Conservation (phyloP, 2,113 vertebrate species). For the Lampris megalopsis region DNA sequence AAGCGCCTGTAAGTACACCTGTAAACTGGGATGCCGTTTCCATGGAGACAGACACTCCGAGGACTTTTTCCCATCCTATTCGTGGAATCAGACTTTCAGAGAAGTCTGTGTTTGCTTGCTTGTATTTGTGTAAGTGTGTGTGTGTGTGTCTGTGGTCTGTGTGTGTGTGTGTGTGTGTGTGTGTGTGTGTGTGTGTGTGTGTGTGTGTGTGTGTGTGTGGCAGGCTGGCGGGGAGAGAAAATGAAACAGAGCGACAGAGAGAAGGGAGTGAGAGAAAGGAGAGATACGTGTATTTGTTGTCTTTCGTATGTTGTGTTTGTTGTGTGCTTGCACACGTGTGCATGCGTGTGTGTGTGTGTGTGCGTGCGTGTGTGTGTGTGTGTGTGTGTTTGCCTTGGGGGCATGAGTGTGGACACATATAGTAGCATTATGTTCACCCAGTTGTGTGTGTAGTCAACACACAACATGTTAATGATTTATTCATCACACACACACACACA, state of each 20-base stretch:
- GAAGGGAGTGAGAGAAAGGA: too few species aligned
- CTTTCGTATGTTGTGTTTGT: conserved; percentile 13
- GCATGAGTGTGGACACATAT: too few species aligned
- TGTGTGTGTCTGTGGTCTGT: background rate
- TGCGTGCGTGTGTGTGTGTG: background rate
- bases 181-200: conserved; percentile 11
- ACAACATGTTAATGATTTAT: background rate
- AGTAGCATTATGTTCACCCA: background rate
- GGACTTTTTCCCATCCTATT: background rate
- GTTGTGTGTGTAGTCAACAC: background rate
- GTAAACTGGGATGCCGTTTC: conserved; percentile 39
- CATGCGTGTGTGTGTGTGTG: background rate
- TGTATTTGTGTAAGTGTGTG: too few species aligned
- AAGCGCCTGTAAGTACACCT: conserved; percentile 80
- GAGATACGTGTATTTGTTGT: background rate
- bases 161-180: background rate
- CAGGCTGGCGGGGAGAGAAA: background rate
- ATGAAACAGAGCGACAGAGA: background rate
- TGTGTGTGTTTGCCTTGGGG: background rate
- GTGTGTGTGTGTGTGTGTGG: conserved; percentile 12
- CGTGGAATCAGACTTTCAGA: too few species aligned
- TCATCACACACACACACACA: conserved; percentile 1
- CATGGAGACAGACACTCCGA: conserved; percentile 16
- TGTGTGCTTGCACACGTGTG: conserved; percentile 4
- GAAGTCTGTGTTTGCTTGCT: background rate